Evolutionary conservation across 2,113 vertebrate genomes (phyloP), one percentile per base, ranked within the genome.

Genomic region (Hystrix brachyura): DNA sequence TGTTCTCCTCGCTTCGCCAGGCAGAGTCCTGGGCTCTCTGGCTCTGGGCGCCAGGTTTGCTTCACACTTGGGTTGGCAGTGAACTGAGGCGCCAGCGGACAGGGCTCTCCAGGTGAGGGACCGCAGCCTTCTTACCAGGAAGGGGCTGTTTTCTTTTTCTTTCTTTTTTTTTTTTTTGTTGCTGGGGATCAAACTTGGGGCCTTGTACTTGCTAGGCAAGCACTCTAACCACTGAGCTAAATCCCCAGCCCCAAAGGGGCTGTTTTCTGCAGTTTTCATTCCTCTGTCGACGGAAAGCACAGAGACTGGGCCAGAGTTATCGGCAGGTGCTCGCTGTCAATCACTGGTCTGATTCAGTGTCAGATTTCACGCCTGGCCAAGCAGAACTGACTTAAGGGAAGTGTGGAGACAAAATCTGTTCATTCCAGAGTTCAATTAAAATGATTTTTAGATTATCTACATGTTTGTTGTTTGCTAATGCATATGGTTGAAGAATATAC

Each of bases 381-480:
- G 81, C 29, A 69, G 81, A 64, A 90, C 7, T 81, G 60, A 88
- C 72, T 80, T 85, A 25, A 23, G 69, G 46, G 10, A 84, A 84
- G n/a, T 34, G 21, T 71, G 59, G 76, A 55, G 51, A n/a, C 65
- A 29, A 95, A 93, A 69, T 62, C 19, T 15, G 46, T 7, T 84
- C 51, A 83, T 85, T 74, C 57, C 81, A 71, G 72, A 87, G 43
- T 80, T 87, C 64, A 53, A 46, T 80, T 90, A 57, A 76, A 93
- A 81, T 72, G 51, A 55, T 29, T 67, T 92, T 92, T 62, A 21
- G 19, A 92, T 91, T 18, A 78, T 19, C 72, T 48, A 4, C 25
- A 19, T 32, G 64, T 18, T 23, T 64, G 4, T 55, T 83, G n/a
- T 79, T 79, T 29, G 74, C 60, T 95, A 43, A 57, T 64, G 29